Percentiles rank a stretch among this genome's conserved stretches.
Conservation (phyloP, 2,797 vertebrate genomes). For the Champsocephalus esox region DNA sequence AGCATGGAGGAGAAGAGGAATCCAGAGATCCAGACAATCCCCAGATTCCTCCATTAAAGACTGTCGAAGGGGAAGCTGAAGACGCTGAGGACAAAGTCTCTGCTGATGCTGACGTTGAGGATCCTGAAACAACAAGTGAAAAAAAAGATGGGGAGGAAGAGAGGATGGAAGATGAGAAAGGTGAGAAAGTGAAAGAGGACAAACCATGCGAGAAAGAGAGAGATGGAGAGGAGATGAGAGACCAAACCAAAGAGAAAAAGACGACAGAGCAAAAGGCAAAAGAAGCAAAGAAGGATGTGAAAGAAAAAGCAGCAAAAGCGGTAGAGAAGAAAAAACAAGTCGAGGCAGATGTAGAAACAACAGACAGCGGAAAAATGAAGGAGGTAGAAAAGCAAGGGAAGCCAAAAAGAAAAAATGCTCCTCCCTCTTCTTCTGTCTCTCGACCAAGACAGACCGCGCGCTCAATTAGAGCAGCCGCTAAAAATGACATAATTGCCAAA, state of each 20-base stretch:
- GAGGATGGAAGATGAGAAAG: constrained; percentile 14
- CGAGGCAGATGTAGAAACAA: constrained; percentile 35
- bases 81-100: constrained; percentile 27
- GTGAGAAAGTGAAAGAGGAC: background rate
- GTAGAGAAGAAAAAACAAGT: constrained; percentile 50
- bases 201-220: constrained; percentile 21
- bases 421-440: constrained; percentile 51
- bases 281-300: constrained; percentile 30
- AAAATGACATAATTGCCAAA: constrained; percentile 85
- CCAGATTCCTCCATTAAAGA: constrained; percentile 18
- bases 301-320: constrained; percentile 31
- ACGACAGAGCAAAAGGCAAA: constrained; percentile 23
- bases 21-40: constrained; percentile 49
- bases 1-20: constrained; percentile 32
- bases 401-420: constrained; percentile 73
- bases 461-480: constrained; percentile 69
- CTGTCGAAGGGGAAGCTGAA: constrained; percentile 36
- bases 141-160: constrained; percentile 35
- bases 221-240: constrained; percentile 30
- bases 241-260: constrained; percentile 34
- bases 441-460: constrained; percentile 73
- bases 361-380: constrained; percentile 69
- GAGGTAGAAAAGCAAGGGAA: constrained; percentile 78
- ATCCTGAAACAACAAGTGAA: constrained; percentile 12
- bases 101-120: constrained; percentile 21